Percentiles rank a stretch among this genome's conserved stretches.
phyloP scores from a whole-genome alignment of 2,888 invertebrate genomes.

The Cyaniris semiargus region DNA sequence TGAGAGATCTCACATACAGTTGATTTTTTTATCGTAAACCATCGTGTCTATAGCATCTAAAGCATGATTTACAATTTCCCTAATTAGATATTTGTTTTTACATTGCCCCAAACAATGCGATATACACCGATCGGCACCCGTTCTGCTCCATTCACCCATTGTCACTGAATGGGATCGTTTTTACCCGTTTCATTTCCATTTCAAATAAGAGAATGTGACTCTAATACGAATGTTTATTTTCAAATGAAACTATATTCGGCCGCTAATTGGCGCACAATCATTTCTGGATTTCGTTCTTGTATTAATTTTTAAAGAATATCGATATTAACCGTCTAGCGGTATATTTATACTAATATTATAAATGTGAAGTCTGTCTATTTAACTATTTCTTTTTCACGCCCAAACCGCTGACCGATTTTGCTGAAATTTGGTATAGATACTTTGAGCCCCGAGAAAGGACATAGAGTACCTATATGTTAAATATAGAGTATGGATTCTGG shows the following conservation, averaged over 20 bases:
- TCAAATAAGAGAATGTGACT: constrained; percentile 45
- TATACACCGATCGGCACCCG: constrained; percentile 38
- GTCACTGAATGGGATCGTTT: constrained; percentile 42
- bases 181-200: constrained; percentile 43
- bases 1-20: constrained; percentile 36
- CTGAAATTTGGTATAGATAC: no score
- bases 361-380: no score
- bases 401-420: no score
- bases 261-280: constrained; percentile 45
- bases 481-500: no score
- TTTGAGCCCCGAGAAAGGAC: no score
- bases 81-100: constrained; percentile 51
- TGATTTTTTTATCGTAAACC: constrained; percentile 28
- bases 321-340: constrained; percentile 41
- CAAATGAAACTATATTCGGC: constrained; percentile 39
- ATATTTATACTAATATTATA: no score
- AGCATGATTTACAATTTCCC: constrained; percentile 48
- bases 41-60: background rate
- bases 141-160: constrained; percentile 41
- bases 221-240: constrained; percentile 43
- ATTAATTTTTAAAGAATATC: constrained; percentile 9
- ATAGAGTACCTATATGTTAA: no score
- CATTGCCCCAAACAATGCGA: constrained; percentile 43
- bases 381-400: no score
- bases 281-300: constrained; percentile 40